Base-by-base conservation (phyloP, 2,888 invertebrate species). In the Drosophila nr. medialis region DNA sequence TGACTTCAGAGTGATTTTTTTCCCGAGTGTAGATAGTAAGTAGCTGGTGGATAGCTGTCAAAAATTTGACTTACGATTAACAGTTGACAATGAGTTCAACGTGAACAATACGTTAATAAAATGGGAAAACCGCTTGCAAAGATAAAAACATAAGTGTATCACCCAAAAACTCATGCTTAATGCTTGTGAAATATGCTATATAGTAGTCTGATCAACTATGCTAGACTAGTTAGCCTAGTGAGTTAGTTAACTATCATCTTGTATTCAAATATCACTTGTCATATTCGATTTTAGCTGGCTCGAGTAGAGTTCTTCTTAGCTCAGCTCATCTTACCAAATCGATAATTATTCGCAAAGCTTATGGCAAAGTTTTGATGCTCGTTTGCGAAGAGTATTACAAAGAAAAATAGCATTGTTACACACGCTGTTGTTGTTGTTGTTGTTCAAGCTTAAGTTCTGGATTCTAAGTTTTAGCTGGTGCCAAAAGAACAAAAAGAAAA, bases 401-500 rank as follows among this genome's bases (percentile, higher is more conserved):
- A 75, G 76, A 70, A 62, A 80, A 67, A 77, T 80, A 32, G 60
- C 64, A 59, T 74, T 79, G 75, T 64, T 59, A 55, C 36, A 50
- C 59, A 21, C 42, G 45, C 45, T 77, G 66, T 18, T 58, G 30
- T 60, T 55, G 59, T 42, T 48, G 50, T 66, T 67, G 36, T 13
- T 29, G 38, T 45, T 61, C 38, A 27, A 72, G 65, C 40, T 51
- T 30, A 60, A 72, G 64, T 69, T 42, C 67, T 56, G 56, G 58
- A 36, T 27, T 54, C 77, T 63, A 51, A 69, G 70, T 66, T 60
- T 61, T 68, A 56, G 34, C 45, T 58, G 72, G 24, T 65, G 71
- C 62, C 74, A 64, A 85, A 72, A 61, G 58, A 67, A 76, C 68
- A 53, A 61, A 40, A 78, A 48, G 60, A 60, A 67, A 71, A 66